Evolutionary conservation across 2,797 vertebrate genomes (phyloP), one percentile per base, ranked within the genome.

Genomic region (Anguilla megastoma): DNA sequence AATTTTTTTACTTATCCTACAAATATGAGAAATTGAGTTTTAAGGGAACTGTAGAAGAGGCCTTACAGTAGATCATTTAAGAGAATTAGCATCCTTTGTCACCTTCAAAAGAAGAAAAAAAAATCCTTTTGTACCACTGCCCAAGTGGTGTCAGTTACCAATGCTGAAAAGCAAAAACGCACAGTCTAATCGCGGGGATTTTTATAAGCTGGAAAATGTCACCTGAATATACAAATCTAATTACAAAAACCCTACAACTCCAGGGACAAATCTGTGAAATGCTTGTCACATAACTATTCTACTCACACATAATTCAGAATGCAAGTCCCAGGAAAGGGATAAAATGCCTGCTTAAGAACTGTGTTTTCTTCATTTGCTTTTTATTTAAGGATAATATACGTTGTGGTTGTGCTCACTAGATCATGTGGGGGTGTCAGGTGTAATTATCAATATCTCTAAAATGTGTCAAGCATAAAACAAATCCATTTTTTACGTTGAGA

Each of bases 381-480:
- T 79, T 79, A 41, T 82, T 82, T 50, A n/a, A n/a, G 21, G 18
- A 8, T 1, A 82, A 82, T 10, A 45, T 50, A 50, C 79, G 3
- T 41, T 79, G 36, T 3, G 45, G 18, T 82, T 50, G 45, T 82
- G 79, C 16, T 33, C 12, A n/a, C 21, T n/a, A 48, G 24, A 48
- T 41, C 36, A 6, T 79, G 33, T 8, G 5, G 21, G 74, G 14
- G n/a, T 21, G 14, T 79, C 33, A 45, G 36, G 45, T 1, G 1
- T 82, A 82, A 82, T 82, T 82, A 82, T 82, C 24, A 50, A 82
- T 50, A 50, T 82, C 79, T n/a, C 2, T 82, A n/a, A 50, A 50
- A 80, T 45, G 76, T 24, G 18, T 48, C 16, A 80, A 24, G 24
- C 45, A 50, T 82, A 50, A 82, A 10, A 82, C 8, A 82, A 50